Evolutionary conservation across 2,113 vertebrate genomes (phyloP).

Genomic region (Heterotis niloticus): DNA sequence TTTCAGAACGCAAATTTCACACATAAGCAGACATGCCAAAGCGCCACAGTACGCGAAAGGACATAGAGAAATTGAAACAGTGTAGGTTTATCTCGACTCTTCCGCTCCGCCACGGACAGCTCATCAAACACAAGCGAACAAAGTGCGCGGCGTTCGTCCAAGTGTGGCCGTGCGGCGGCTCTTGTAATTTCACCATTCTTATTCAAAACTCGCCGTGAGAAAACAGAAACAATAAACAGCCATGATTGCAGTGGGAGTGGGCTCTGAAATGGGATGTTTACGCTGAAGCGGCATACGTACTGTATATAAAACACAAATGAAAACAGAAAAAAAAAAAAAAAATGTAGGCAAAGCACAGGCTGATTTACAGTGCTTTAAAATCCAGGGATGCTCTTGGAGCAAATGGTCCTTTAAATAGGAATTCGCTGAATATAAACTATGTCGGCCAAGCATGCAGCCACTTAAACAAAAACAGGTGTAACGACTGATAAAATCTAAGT

Average conservation of each 20-base stretch:
- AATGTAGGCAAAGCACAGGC: slow-evolving; percentile 1
- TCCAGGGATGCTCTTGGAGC: background rate
- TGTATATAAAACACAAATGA: slow-evolving; percentile 34
- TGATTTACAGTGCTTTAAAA: slow-evolving; percentile 14
- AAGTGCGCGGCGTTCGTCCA: slow-evolving; percentile 69
- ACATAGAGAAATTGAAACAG: background rate
- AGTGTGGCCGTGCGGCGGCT: slow-evolving; percentile 64
- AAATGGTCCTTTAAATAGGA: slow-evolving; percentile 25
- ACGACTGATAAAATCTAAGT: slow-evolving; percentile 3
- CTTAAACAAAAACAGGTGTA: background rate
- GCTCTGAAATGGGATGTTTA: slow-evolving; percentile 51
- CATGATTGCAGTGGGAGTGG: slow-evolving; percentile 53
- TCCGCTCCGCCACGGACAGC: slow-evolving; percentile 65
- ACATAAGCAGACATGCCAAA: background rate
- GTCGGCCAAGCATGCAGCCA: background rate
- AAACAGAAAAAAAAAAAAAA: background rate
- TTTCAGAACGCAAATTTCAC: background rate
- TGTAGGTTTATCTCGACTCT: background rate
- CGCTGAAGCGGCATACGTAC: slow-evolving; percentile 53
- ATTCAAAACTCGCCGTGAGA: slow-evolving; percentile 53
- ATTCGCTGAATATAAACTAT: slow-evolving; percentile 7
- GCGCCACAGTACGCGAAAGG: background rate
- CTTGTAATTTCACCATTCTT: slow-evolving; percentile 58
- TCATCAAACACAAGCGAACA: slow-evolving; percentile 83
- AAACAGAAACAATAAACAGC: slow-evolving; percentile 60